Base-by-base conservation (phyloP, 2,797 vertebrate species). In the Trematomus bernacchii region DNA sequence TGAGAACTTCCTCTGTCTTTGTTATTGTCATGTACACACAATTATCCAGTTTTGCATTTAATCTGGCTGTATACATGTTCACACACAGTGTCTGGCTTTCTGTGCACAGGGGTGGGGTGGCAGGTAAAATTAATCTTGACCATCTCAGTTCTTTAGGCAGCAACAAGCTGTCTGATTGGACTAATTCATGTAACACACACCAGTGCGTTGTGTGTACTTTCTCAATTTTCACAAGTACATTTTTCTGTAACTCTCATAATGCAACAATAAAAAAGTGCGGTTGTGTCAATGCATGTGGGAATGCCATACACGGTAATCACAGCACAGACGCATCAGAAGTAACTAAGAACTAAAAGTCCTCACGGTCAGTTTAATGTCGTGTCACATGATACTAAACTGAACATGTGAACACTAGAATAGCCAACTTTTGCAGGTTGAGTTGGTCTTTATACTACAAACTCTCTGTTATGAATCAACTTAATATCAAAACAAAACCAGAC, bases 1-100 rank as follows among this genome's bases (percentile, higher is more conserved):
- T 6, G 12, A 52, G 1, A 13, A 71, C 69, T 61, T 77, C 71
- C 57, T 61, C 10, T 47, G 18, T 23, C 15, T 54, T 5, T 6
- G 16, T 40, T 37, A 58, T 21, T 7, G 4, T 6, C 19, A 12
- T 54, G 11, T n/a, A 37, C 11, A 19, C 5, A n/a, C 5, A 63
- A 50, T 13, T 7, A 47, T 10, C 3, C 21, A 43, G 3, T 37
- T 37, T 52, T 1, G 52, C 11, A 66, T 6, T 15, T 23, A 8
- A 21, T 66, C 6, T 23, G 16, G 13, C 2, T 6, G 18, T 21
- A 27, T 13, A n/a, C 0, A 0, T 4, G 44, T 18, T n/a, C 16
- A 40, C 8, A 27, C n/a, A 47, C 33, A 14, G 10, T 40, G 47
- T 27, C 63, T 1, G 0, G 46, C 11, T n/a, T 55, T 55, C 12